phyloP scores from a whole-genome alignment of 1,140 invertebrate genomes.

The Geopemphigus sp. region DNA sequence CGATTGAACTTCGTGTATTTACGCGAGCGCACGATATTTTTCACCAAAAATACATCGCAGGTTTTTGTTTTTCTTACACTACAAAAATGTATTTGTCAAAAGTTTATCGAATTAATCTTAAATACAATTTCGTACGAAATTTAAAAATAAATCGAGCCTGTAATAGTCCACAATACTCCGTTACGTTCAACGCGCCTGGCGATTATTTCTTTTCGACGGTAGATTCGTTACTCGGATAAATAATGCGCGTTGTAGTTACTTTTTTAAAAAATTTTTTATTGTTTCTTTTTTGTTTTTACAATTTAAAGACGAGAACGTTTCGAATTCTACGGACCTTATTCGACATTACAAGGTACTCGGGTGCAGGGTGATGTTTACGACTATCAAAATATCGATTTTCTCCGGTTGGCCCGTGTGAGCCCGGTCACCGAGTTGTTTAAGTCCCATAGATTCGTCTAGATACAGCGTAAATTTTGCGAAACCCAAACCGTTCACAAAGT shows the following conservation, averaged over 20 bases:
- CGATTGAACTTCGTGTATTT: too few species aligned
- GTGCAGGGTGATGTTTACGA: constrained; percentile 21
- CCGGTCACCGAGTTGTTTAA: too few species aligned
- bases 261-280: too few species aligned
- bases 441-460: neutral
- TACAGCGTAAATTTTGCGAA: neutral
- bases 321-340: neutral
- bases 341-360: neutral
- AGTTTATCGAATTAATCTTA: too few species aligned
- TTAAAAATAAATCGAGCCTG: too few species aligned
- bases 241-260: neutral
- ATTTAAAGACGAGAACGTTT: neutral
- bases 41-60: too few species aligned
- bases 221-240: neutral
- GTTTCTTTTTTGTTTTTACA: neutral
- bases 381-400: constrained; percentile 37
- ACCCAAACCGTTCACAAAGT: neutral
- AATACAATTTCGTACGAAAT: too few species aligned
- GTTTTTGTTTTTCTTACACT: too few species aligned
- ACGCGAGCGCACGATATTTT: too few species aligned
- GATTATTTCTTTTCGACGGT: neutral
- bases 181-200: too few species aligned
- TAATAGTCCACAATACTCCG: too few species aligned
- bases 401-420: neutral
- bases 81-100: too few species aligned